A percentile compares a stretch with the other conserved stretches of the same genome.
phyloP scores from a whole-genome alignment of 2,113 vertebrate genomes.

The Brachypteracias leptosomus region DNA sequence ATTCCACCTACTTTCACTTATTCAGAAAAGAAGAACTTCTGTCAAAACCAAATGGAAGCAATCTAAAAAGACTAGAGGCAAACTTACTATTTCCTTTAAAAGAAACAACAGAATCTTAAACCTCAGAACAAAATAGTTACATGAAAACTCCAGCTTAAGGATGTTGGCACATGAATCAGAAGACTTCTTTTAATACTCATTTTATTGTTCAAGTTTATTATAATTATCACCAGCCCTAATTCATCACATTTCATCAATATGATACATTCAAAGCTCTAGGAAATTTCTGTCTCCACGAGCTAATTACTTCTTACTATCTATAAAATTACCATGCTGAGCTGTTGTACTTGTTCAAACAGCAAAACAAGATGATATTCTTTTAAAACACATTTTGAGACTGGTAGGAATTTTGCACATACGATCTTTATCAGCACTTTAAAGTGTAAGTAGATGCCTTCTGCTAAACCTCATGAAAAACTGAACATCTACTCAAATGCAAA shows the following conservation, averaged over 20 bases:
- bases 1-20: neutral
- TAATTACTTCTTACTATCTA: neutral
- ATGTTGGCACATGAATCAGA: neutral
- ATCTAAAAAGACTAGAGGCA: neutral
- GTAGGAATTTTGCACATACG: neutral
- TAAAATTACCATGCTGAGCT: neutral
- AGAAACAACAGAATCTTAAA: neutral
- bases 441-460: neutral
- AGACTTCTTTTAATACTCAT: slow-evolving; percentile 1
- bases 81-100: neutral
- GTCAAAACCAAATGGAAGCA: neutral
- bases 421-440: slow-evolving; percentile 31
- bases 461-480: slow-evolving; percentile 31
- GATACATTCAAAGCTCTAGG: neutral
- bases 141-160: slow-evolving; percentile 26
- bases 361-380: neutral
- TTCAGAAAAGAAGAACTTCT: neutral
- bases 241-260: neutral
- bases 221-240: slow-evolving; percentile 30
- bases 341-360: neutral
- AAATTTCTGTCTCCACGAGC: neutral
- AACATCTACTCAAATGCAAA: slow-evolving; percentile 16
- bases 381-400: neutral
- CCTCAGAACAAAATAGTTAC: neutral
- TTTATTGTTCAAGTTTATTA: slow-evolving; percentile 5